phyloP scores from a whole-genome alignment of 1,140 invertebrate genomes.

The Neodiprion pinetum region DNA sequence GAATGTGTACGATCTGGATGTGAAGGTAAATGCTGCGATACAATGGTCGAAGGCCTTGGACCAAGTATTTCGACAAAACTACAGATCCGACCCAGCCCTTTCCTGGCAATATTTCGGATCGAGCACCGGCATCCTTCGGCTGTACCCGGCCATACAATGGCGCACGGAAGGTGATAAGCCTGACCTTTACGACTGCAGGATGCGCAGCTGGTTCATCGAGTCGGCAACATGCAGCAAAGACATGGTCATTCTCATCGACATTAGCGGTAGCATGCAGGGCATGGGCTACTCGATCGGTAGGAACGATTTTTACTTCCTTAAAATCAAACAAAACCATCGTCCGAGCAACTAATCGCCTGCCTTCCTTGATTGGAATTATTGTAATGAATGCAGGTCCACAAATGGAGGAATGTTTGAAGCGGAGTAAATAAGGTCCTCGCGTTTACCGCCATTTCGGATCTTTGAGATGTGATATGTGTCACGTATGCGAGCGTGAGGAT shows the following conservation, averaged over 20 bases:
- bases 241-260: constrained; percentile 94
- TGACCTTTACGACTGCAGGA: constrained; percentile 85
- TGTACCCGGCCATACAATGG: constrained; percentile 80
- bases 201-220: constrained; percentile 93
- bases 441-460: neutral
- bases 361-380: too few relatives aligned
- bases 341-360: too few relatives aligned
- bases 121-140: constrained; percentile 87
- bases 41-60: constrained; percentile 88
- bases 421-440: neutral
- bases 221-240: constrained; percentile 98
- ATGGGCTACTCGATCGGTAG: constrained; percentile 76
- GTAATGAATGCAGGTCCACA: too few relatives aligned
- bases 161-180: constrained; percentile 37
- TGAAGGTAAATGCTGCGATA: constrained; percentile 75
- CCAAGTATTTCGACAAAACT: constrained; percentile 85
- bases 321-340: too few relatives aligned
- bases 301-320: neutral
- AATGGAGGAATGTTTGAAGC: too few relatives aligned
- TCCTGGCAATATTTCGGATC: constrained; percentile 98
- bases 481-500: neutral
- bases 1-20: constrained; percentile 84
- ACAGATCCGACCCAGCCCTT: constrained; percentile 83
- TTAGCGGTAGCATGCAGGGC: constrained; percentile 97
- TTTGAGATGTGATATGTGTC: neutral